A percentile compares a stretch with the other conserved stretches of the same genome.
These are phyloP conservation scores for Apotomis capreana DNA, from an alignment of 2,888 invertebrate species.

Conservation along the genomic window DNA sequence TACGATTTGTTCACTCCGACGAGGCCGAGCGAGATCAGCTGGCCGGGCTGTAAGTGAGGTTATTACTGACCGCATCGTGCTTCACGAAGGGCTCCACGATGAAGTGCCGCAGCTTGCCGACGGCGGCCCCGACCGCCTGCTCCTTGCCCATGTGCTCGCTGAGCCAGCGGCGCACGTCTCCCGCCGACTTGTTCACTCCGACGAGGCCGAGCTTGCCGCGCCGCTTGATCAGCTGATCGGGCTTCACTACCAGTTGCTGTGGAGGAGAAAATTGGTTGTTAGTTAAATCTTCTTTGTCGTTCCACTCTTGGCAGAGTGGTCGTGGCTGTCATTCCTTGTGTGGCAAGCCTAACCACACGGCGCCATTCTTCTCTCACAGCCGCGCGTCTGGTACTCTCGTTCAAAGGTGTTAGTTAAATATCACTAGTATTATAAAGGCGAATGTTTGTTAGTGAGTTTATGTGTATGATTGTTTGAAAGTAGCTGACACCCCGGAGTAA, in stretches of 20 bases:
- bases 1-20: neutral
- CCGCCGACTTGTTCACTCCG: slow-evolving; percentile 94
- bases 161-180: slow-evolving; percentile 93
- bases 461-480: no score
- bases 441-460: no score
- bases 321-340: no score
- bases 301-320: no score
- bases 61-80: slow-evolving; percentile 89
- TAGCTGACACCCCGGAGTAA: no score
- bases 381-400: no score
- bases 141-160: slow-evolving; percentile 92
- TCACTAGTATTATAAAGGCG: no score
- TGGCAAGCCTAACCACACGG: no score
- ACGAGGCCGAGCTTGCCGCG: slow-evolving; percentile 98
- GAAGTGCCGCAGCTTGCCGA: slow-evolving; percentile 95
- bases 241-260: slow-evolving; percentile 97
- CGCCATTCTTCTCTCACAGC: no score
- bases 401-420: neutral
- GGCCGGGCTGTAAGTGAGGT: no score
- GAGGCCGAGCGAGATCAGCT: neutral
- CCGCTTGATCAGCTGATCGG: slow-evolving; percentile 99
- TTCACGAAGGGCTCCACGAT: slow-evolving; percentile 98
- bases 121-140: slow-evolving; percentile 93
- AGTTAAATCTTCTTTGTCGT: no score
- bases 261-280: neutral